Evolutionary conservation across 2,797 vertebrate genomes (phyloP).

Genomic region (Cottoperca gobio): DNA sequence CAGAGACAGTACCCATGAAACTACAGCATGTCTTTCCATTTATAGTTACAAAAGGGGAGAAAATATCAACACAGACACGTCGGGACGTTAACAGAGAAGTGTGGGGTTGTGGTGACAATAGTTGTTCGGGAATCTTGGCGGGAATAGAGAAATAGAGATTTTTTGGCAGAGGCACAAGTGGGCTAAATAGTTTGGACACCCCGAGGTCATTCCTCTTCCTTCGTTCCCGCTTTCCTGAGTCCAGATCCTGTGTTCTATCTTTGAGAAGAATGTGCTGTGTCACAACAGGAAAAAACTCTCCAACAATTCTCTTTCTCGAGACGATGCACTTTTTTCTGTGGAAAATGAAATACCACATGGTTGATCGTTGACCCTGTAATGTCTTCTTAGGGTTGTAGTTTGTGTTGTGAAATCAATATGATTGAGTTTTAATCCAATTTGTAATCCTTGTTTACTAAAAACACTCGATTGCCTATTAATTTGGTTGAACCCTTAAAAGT

Average conservation of each 20-base stretch:
- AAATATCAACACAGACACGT: conserved; percentile 19
- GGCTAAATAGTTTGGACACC: conserved; percentile 80
- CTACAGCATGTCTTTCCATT: conserved; percentile 43
- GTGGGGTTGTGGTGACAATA: conserved; percentile 27
- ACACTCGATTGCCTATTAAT: neutral
- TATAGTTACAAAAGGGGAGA: conserved; percentile 55
- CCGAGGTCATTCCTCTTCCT: conserved; percentile 61
- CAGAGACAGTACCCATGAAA: conserved; percentile 20
- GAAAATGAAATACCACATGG: neutral
- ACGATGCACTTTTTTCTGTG: neutral
- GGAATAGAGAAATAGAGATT: conserved; percentile 43
- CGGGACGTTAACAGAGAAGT: conserved; percentile 10
- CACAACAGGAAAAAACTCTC: conserved; percentile 33
- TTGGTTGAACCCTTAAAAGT: neutral
- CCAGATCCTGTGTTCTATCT: conserved; percentile 44
- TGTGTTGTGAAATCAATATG: neutral
- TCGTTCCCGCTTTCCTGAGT: conserved; percentile 40
- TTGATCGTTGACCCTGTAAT: neutral
- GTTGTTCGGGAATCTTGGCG: conserved; percentile 82
- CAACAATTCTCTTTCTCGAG: conserved; percentile 2
- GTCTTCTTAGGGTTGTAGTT: neutral
- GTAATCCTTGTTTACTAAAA: neutral
- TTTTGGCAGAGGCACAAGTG: conserved; percentile 81
- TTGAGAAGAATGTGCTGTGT: conserved; percentile 62
- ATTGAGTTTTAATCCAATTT: too few relatives aligned